Conservation (phyloP, 2,113 vertebrate genomes). For the Collichthys lucidus region DNA sequence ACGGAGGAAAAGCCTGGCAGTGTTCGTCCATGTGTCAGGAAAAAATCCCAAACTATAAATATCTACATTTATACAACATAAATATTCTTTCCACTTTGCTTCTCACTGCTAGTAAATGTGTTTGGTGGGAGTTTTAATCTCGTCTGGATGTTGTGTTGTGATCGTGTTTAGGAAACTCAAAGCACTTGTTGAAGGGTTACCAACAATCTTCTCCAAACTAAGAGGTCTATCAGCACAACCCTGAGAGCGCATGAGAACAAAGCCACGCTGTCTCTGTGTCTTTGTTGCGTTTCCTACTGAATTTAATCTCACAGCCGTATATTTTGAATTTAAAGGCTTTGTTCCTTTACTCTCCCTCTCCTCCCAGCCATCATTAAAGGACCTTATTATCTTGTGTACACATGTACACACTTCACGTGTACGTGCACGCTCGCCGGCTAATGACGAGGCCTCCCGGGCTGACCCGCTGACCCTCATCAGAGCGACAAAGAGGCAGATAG, state of each 20-base stretch:
- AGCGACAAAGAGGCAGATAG: constrained; percentile 65
- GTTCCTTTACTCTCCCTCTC: background rate
- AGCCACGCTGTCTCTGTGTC: background rate
- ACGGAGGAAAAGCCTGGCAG: constrained; percentile 42
- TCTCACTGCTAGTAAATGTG: background rate
- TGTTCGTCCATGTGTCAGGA: constrained; percentile 23
- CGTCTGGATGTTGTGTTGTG: too few relatives aligned
- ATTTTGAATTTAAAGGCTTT: constrained; percentile 5
- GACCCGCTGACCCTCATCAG: constrained; percentile 72
- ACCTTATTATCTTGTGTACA: constrained; percentile 65
- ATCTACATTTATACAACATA: background rate
- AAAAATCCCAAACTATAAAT: constrained; percentile 1
- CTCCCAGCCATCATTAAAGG: constrained; percentile 50
- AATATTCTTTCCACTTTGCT: background rate
- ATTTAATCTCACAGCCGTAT: background rate
- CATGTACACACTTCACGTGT: constrained; percentile 63
- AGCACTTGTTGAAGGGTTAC: background rate
- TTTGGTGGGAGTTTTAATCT: too few relatives aligned
- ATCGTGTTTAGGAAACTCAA: background rate
- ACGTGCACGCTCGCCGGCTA: constrained; percentile 38
- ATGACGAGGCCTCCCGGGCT: constrained; percentile 52
- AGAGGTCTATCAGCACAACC: too few relatives aligned
- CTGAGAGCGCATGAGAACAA: too few relatives aligned
- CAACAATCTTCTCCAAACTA: too few relatives aligned
- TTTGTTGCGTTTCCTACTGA: too few relatives aligned